These are phyloP conservation scores for Julus scandinavius DNA, from an alignment of 2,888 invertebrate genomes.

Conservation along the genomic window DNA sequence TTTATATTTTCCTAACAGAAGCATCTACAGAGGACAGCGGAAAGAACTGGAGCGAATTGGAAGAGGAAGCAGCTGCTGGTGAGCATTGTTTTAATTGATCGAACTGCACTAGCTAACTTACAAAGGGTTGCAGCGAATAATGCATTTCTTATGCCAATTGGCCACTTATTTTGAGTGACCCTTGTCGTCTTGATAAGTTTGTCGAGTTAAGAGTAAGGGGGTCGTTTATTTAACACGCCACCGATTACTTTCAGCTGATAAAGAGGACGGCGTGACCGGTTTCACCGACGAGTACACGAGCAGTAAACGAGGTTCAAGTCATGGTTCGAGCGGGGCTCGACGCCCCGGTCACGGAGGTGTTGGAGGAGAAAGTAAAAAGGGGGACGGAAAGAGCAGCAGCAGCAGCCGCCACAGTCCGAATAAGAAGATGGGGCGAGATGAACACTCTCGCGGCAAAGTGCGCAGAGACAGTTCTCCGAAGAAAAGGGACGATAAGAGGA, in stretches of 20 bases:
- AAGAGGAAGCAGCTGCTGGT: constrained; percentile 88
- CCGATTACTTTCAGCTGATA: constrained; percentile 74
- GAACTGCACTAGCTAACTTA: no score
- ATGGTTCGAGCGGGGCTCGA: not conserved
- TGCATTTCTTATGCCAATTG: no score
- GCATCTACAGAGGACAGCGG: constrained; percentile 93
- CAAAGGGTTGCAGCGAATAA: no score
- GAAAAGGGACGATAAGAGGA: constrained; percentile 75
- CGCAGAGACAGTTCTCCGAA: constrained; percentile 54
- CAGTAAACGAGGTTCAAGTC: constrained; percentile 48
- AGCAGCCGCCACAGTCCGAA: not conserved
- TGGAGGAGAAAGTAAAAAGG: constrained; percentile 51
- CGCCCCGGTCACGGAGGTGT: not conserved
- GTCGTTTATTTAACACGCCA: no score
- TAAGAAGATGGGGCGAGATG: constrained; percentile 57
- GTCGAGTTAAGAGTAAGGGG: no score
- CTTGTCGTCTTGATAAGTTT: no score
- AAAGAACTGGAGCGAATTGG: constrained; percentile 99
- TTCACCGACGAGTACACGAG: constrained; percentile 62
- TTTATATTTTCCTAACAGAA: no score
- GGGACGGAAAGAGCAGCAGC: constrained; percentile 24
- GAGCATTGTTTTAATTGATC: not conserved
- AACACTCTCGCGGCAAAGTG: constrained; percentile 61
- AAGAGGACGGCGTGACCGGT: constrained; percentile 72
- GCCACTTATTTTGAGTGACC: no score